Evolutionary conservation across 2,113 vertebrate species (phyloP).

Genomic region (Talpa occidentalis): DNA sequence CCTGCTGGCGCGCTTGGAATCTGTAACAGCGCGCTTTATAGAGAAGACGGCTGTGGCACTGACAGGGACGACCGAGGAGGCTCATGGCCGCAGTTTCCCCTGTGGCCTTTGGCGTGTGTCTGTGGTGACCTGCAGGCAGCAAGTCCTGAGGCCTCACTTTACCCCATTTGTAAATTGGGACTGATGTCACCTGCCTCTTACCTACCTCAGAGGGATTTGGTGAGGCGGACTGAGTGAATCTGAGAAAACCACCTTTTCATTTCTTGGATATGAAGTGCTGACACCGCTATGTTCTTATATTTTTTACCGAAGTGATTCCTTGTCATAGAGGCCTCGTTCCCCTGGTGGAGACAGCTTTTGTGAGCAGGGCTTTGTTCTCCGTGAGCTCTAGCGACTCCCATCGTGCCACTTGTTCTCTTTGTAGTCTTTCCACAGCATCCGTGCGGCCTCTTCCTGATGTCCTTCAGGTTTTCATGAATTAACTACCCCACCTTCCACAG

Average conservation of each 20-base stretch:
- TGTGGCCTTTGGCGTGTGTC: not conserved
- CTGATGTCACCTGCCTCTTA: conserved; percentile 37
- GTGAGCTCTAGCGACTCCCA: not conserved
- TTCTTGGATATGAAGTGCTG: not conserved
- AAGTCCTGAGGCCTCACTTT: conserved; percentile 25
- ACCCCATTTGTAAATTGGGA: conserved; percentile 47
- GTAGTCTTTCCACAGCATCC: not conserved
- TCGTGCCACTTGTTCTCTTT: not conserved
- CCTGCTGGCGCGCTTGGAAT: not conserved
- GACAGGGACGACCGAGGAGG: not conserved
- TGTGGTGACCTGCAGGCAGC: not conserved
- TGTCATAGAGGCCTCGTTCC: not conserved
- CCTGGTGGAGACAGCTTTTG: not conserved
- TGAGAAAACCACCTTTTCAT: not conserved
- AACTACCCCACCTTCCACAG: no score
- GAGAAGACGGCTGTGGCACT: not conserved
- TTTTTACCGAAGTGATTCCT: not conserved
- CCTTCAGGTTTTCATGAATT: not conserved
- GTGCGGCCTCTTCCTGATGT: not conserved
- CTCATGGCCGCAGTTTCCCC: not conserved
- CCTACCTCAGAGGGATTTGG: conserved; percentile 63
- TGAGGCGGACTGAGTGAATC: conserved; percentile 4
- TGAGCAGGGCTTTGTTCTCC: not conserved
- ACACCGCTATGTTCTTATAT: not conserved
- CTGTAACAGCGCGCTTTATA: not conserved